Evolutionary conservation across 2,113 vertebrate species (phyloP).

Genomic region (Trematomus loennbergii): DNA sequence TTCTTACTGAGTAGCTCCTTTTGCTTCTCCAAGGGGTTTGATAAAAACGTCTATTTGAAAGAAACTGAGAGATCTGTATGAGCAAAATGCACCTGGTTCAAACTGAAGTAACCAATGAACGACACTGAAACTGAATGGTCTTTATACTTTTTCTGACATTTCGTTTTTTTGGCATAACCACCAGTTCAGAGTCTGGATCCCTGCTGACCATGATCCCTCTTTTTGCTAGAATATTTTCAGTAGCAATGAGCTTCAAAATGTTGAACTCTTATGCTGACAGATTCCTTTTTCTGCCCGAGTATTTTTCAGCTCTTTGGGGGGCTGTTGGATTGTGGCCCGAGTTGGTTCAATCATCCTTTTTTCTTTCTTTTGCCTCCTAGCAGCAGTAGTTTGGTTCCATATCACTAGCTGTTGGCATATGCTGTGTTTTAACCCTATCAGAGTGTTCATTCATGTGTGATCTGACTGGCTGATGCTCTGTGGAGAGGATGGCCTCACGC

Average conservation of each 20-base stretch:
- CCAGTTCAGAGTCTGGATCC: background rate
- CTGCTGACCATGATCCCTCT: slow-evolving; percentile 13
- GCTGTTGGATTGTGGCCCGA: slow-evolving; percentile 13
- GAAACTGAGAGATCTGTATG: too few relatives aligned
- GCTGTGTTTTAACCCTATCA: slow-evolving; percentile 71
- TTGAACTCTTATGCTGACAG: slow-evolving; percentile 5
- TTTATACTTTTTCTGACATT: background rate
- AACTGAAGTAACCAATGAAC: too few relatives aligned
- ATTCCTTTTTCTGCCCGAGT: slow-evolving; percentile 1
- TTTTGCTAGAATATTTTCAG: slow-evolving; percentile 7
- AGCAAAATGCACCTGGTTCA: too few relatives aligned
- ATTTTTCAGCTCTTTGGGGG: slow-evolving; percentile 28
- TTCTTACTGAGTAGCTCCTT: too few relatives aligned
- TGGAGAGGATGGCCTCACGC: slow-evolving; percentile 72
- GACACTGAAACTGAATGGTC: too few relatives aligned
- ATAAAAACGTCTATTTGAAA: too few relatives aligned
- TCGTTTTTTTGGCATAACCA: background rate
- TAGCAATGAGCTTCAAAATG: slow-evolving; percentile 21
- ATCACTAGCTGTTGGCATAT: slow-evolving; percentile 64
- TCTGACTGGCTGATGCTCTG: slow-evolving; percentile 68
- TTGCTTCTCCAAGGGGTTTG: too few relatives aligned
- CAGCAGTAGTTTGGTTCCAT: slow-evolving; percentile 64
- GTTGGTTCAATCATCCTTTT: background rate
- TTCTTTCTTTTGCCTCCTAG: slow-evolving; percentile 14
- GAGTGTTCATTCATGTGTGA: slow-evolving; percentile 72